Evolutionary conservation across 1,140 invertebrate genomes (phyloP).

Genomic region (Diachasmimorpha longicaudata): DNA sequence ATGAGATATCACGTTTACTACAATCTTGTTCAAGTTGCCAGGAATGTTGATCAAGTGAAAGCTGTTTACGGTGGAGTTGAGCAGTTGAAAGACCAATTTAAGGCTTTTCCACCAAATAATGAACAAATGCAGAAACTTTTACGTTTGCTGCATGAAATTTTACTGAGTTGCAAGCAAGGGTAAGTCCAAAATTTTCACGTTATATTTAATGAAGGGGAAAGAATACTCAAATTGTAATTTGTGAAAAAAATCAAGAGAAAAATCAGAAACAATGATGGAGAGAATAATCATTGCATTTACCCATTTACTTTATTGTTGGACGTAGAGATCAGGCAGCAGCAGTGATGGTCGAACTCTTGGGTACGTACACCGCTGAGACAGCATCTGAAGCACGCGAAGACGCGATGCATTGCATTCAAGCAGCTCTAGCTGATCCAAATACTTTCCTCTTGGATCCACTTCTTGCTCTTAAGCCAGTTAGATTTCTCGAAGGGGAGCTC

Average conservation of each 20-base stretch:
- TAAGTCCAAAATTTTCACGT: no score
- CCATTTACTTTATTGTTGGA: conserved; percentile 28
- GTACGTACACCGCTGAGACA: conserved; percentile 96
- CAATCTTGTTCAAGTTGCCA: conserved; percentile 86
- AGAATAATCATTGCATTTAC: no score
- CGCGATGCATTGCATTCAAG: conserved; percentile 94
- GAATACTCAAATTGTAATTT: no score
- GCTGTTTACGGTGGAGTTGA: conserved; percentile 82
- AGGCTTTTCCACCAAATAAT: conserved; percentile 80
- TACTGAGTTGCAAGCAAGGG: conserved; percentile 76
- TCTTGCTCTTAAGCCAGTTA: conserved; percentile 90
- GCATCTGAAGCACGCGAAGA: conserved; percentile 95
- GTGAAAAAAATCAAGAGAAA: no score
- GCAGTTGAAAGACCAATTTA: conserved; percentile 84
- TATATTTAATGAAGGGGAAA: no score
- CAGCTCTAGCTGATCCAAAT: conserved; percentile 92
- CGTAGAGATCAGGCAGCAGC: conserved; percentile 88
- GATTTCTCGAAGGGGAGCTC: conserved; percentile 93
- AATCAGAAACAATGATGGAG: no score
- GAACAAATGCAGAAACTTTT: conserved; percentile 94
- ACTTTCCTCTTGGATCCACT: conserved; percentile 95
- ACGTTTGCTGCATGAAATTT: conserved; percentile 86
- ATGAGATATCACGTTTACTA: conserved; percentile 93
- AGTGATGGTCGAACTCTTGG: conserved; percentile 95
- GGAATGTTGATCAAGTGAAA: conserved; percentile 82